phyloP scores from a whole-genome alignment of 2,113 vertebrate genomes.

The Panurus biarmicus region DNA sequence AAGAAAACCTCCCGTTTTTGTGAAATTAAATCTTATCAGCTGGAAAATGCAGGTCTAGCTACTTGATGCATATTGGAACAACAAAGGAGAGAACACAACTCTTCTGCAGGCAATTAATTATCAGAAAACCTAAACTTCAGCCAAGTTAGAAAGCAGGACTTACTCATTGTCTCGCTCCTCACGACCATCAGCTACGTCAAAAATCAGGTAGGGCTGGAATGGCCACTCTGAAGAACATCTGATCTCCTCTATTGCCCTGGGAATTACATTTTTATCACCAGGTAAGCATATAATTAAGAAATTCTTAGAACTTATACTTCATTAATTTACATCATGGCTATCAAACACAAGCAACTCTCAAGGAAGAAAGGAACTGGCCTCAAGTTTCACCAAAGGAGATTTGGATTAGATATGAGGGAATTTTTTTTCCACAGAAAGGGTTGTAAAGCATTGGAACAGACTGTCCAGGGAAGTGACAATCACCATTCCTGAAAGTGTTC shows the following conservation, averaged over 20 bases:
- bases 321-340: neutral
- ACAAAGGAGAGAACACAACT: neutral
- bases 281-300: neutral
- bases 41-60: neutral
- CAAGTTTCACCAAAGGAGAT: neutral
- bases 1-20: neutral
- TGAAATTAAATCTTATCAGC: neutral
- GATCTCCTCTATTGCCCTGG: slow-evolving; percentile 65
- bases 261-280: neutral
- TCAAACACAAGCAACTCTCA: neutral
- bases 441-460: neutral
- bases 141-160: neutral
- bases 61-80: neutral
- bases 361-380: neutral
- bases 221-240: slow-evolving; percentile 77
- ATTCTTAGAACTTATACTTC: neutral
- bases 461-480: neutral
- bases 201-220: slow-evolving; percentile 81
- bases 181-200: slow-evolving; percentile 78
- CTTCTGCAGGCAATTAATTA: neutral
- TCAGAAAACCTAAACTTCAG: neutral
- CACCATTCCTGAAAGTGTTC: neutral
- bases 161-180: slow-evolving; percentile 79
- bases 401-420: neutral
- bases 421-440: neutral